Evolutionary conservation across 2,113 vertebrate species (phyloP).

Genomic region (Lasiurus borealis): DNA sequence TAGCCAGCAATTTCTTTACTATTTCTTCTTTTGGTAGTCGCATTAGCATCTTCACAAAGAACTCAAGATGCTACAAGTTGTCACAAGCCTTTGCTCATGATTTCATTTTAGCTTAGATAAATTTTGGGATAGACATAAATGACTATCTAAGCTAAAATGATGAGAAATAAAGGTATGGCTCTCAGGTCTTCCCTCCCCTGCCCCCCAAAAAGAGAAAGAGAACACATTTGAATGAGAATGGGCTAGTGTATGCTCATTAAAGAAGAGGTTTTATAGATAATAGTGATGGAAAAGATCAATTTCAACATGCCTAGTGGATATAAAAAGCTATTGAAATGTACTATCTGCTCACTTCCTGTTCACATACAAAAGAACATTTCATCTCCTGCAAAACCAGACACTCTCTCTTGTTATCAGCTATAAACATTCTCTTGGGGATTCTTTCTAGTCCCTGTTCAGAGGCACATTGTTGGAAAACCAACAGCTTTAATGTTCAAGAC

Average conservation of each 20-base stretch:
- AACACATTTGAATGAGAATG: slow-evolving; percentile 57
- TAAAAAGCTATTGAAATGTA: slow-evolving; percentile 77
- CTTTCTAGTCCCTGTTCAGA: slow-evolving; percentile 69
- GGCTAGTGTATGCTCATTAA: neutral
- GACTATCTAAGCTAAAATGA: neutral
- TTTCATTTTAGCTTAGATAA: slow-evolving; percentile 46
- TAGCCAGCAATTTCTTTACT: neutral
- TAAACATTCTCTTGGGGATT: slow-evolving; percentile 73
- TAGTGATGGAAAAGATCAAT: slow-evolving; percentile 73
- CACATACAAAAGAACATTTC: slow-evolving; percentile 79
- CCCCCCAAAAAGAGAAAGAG: neutral
- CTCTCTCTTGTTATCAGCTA: slow-evolving; percentile 75
- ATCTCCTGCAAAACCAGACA: slow-evolving; percentile 80
- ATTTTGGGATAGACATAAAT: neutral
- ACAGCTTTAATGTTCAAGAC: slow-evolving; percentile 46
- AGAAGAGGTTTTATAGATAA: slow-evolving; percentile 70
- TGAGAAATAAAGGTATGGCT: neutral
- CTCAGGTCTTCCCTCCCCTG: neutral
- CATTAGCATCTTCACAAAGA: neutral
- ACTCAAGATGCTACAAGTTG: neutral
- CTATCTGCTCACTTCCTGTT: slow-evolving; percentile 73
- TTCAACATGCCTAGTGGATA: slow-evolving; percentile 67
- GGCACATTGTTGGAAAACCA: slow-evolving; percentile 26
- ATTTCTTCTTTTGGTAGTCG: neutral
- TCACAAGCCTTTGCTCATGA: slow-evolving; percentile 17